Evolutionary conservation across 2,113 vertebrate genomes (phyloP).

Genomic region (Mobula hypostoma): DNA sequence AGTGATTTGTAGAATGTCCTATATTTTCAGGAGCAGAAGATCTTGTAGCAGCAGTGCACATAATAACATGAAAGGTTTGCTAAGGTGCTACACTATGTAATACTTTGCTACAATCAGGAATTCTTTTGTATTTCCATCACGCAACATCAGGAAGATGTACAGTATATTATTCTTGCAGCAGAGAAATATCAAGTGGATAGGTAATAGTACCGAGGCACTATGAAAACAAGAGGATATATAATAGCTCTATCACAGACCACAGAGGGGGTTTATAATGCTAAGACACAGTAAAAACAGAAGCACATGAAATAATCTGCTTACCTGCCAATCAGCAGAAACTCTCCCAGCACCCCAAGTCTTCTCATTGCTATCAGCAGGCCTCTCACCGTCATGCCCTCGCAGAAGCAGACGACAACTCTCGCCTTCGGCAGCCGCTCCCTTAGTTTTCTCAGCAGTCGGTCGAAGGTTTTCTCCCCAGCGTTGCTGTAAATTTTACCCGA

Average conservation of each 20-base stretch:
- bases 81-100: too few species aligned
- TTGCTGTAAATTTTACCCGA: constrained; percentile 99
- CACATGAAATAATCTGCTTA: constrained; percentile 46
- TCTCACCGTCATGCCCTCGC: constrained; percentile 93
- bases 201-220: background rate
- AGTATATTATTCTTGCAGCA: background rate
- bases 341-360: constrained; percentile 78
- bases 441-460: constrained; percentile 84
- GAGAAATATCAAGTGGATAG: background rate
- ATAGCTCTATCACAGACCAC: background rate
- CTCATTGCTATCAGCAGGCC: constrained; percentile 90
- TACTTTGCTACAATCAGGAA: too few species aligned
- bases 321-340: constrained; percentile 93
- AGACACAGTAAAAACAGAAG: background rate
- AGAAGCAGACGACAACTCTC: constrained; percentile 92
- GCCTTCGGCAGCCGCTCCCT: constrained; percentile 87
- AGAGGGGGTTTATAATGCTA: background rate
- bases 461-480: constrained; percentile 88
- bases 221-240: background rate
- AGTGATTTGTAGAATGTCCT: background rate
- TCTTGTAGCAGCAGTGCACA: background rate
- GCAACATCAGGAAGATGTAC: background rate
- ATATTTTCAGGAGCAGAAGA: background rate
- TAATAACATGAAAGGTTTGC: background rate
- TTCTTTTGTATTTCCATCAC: too few species aligned